Percentiles rank a stretch among this genome's conserved stretches.
Evolutionary conservation across 2,797 vertebrate genomes (phyloP).

Genomic region (Spondyliosoma cantharus): DNA sequence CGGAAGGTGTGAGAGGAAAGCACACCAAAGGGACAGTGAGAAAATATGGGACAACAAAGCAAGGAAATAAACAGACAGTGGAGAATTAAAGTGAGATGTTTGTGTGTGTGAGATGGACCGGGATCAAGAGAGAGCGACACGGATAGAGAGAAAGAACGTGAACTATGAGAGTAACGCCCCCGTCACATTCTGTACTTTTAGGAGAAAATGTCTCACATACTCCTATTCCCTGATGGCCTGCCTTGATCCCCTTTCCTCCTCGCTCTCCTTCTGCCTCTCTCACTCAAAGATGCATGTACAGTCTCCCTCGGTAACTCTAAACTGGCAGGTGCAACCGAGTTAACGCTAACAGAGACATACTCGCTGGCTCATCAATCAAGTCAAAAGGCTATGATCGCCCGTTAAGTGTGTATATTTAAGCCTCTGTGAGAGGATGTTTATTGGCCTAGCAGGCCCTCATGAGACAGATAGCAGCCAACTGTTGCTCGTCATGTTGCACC

Average conservation of each 20-base stretch:
- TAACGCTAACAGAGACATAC: constrained; percentile 58
- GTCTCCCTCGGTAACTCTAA: constrained; percentile 52
- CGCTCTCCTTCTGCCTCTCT: constrained; percentile 12
- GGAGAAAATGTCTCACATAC: constrained; percentile 64
- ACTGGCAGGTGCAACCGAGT: constrained; percentile 71
- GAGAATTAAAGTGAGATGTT: constrained; percentile 16
- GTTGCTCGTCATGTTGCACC: constrained; percentile 63
- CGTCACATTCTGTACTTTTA: constrained; percentile 54
- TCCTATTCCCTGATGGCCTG: constrained; percentile 45
- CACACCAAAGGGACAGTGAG: constrained; percentile 25
- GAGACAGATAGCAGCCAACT: constrained; percentile 62
- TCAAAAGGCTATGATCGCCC: constrained; percentile 50
- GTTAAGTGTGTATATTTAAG: constrained; percentile 58
- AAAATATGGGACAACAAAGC: constrained; percentile 20
- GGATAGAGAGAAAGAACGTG: constrained; percentile 6
- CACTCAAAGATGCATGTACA: constrained; percentile 16
- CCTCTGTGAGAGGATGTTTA: constrained; percentile 49
- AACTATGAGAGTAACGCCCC: constrained; percentile 30
- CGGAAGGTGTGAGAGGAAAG: constrained; percentile 36
- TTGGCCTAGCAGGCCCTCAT: constrained; percentile 29
- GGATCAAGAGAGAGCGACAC: neutral
- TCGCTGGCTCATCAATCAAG: constrained; percentile 61
- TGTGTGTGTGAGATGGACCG: neutral
- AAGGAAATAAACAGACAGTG: constrained; percentile 34
- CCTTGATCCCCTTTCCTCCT: constrained; percentile 47